Percentiles rank a stretch among this genome's conserved stretches.
Evolutionary conservation across 2,113 vertebrate species (phyloP).

Genomic region (Poeciliopsis occidentalis): DNA sequence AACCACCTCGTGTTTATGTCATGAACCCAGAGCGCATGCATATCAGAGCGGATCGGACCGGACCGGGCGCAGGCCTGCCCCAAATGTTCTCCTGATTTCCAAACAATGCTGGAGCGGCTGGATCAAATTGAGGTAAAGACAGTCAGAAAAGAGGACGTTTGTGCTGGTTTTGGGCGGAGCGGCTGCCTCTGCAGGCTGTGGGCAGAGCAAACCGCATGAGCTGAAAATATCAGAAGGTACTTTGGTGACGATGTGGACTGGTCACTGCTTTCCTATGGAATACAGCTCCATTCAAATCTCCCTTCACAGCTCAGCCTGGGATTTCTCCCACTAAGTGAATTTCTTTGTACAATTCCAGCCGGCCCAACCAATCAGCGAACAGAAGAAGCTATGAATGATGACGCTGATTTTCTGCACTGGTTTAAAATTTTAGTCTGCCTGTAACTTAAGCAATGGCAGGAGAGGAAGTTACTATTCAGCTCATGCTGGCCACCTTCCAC

Average conservation of each 20-base stretch:
- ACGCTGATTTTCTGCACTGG: too few relatives aligned
- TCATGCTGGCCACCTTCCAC: too few relatives aligned
- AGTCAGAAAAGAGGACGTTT: neutral
- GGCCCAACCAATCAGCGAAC: too few relatives aligned
- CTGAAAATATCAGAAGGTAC: neutral
- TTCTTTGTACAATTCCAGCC: too few relatives aligned
- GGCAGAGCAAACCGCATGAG: neutral
- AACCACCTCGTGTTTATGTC: neutral
- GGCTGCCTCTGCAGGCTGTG: neutral
- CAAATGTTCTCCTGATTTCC: neutral
- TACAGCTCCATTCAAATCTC: too few relatives aligned
- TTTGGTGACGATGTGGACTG: neutral
- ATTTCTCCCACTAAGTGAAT: too few relatives aligned
- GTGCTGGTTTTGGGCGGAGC: neutral
- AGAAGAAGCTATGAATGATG: too few relatives aligned
- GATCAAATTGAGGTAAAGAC: constrained; percentile 8
- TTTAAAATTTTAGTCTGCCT: too few relatives aligned
- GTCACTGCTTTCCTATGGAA: too few relatives aligned
- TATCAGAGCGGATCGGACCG: neutral
- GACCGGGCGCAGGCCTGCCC: neutral
- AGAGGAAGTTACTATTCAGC: too few relatives aligned
- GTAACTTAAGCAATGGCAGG: too few relatives aligned
- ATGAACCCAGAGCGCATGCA: neutral
- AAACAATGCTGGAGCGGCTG: neutral
- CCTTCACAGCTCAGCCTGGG: too few relatives aligned